Evolutionary conservation across 2,113 vertebrate genomes (phyloP), one percentile per base, ranked within the genome.

Genomic region (Morone saxatilis): DNA sequence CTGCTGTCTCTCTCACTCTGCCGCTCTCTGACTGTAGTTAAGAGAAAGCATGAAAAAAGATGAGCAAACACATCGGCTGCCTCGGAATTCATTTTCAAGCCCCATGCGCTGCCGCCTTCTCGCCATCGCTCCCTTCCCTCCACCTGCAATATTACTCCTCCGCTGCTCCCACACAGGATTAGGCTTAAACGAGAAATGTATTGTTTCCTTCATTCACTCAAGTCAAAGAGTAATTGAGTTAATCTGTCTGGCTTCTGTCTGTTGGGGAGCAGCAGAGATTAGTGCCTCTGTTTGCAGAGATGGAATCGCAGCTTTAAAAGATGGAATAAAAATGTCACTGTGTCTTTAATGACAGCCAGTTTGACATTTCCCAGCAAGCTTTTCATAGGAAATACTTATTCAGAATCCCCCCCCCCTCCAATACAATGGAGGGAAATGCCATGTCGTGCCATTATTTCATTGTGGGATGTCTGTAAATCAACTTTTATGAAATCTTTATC

Each of bases 181-280:
- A 88, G 53, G 84, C 43, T 86, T 85, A 85, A 86, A 92, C 92
- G 87, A 89, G 89, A 91, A 93, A 88, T 91, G 85, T 84, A 91
- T 92, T 92, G 92, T 95, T 94, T 94, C 85, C 76, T 83, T 89
- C 89, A 83, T 94, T 94, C 90, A 88, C 75, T 88, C 76, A 77
- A 92, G 90, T 89, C 88, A 89, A 90, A 91, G 86, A 92, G 86
- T 93, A 94, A 96, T 94, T 91, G 87, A 92, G 92, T 95, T 92
- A 93, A 93, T 94, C 92, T 92, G 84, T 87, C 87, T 87, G 85
- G 78, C 63, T 82, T 75, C 63, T 84, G 86, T 92, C 81, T 90
- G 85, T 69, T 73, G 85, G 80, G 69, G 63, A 86, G 84, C 78
- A 78, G 71, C 78, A 82, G 76, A 89, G 84, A 94, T 95, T 92